These are phyloP conservation scores for Panagrolaimus sp. DNA, from an alignment of 1,140 invertebrate species.

Conservation along the genomic window DNA sequence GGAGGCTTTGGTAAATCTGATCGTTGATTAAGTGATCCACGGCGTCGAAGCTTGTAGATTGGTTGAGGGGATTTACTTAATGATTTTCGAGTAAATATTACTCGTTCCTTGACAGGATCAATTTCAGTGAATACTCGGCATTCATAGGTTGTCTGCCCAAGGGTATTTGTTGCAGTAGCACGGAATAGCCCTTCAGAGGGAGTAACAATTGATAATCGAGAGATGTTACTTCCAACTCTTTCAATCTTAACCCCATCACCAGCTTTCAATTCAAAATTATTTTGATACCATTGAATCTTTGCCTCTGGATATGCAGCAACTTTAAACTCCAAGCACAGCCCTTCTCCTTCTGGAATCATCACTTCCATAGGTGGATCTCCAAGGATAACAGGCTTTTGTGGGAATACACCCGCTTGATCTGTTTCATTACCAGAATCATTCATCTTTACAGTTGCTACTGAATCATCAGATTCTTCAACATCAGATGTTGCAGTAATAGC, in stretches of 20 bases:
- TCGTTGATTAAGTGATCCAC: not conserved
- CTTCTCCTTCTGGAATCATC: not conserved
- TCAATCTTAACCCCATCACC: constrained; percentile 24
- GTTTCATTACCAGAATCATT: constrained; percentile 17
- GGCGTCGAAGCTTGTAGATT: constrained; percentile 11
- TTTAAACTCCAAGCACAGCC: not conserved
- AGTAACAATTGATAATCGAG: constrained; percentile 21
- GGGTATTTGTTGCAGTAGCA: constrained; percentile 31
- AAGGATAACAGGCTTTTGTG: constrained; percentile 20
- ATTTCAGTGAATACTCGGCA: constrained; percentile 32
- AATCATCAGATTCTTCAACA: constrained; percentile 13
- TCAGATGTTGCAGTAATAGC: constrained; percentile 19
- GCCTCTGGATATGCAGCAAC: constrained; percentile 21
- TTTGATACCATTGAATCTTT: constrained; percentile 40
- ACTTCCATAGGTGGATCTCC: constrained; percentile 14
- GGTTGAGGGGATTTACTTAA: not conserved
- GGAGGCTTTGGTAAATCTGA: constrained; percentile 42
- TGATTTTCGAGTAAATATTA: not conserved
- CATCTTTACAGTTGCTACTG: constrained; percentile 22
- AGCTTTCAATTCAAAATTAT: constrained; percentile 47
- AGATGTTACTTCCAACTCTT: constrained; percentile 26
- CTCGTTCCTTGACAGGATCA: constrained; percentile 13
- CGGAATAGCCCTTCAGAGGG: constrained; percentile 39
- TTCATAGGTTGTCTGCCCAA: constrained; percentile 35
- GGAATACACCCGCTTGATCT: constrained; percentile 2